Evolutionary conservation across 64 coral and sea anemone species (phyloP), one percentile per base, ranked within the genome.

Genomic region (Platygyra sinensis): DNA sequence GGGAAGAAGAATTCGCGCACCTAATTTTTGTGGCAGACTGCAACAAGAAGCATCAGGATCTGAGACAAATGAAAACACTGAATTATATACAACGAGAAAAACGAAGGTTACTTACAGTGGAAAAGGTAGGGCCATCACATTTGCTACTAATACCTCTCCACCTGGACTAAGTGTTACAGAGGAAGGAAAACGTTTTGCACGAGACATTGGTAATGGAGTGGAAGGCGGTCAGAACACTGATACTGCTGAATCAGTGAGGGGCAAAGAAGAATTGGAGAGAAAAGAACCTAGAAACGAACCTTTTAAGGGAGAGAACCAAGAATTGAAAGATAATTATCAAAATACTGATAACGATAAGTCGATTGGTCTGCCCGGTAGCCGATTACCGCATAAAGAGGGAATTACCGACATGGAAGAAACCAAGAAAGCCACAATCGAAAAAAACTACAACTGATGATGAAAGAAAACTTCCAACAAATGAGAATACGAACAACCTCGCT

Each of bases 161-260:
- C 83, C 83, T 27, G 83, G 83, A 51, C 83, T 86, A 2, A 8
- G 0, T 27, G 83, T 72, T 18, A 86, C 83, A 8, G 51, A 18
- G 6, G 83, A 72, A 19, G 65, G 83, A 3, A 51, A 52, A 73
- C 36, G 16, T 29, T 24, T 86, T 30, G 65, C 83, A 30, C 18
- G 29, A 82, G 0, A 64, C 8, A 0, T 13, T 22, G 10, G n/a
- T 4, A 14, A 24, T 6, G 3, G 4, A 30, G 27, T 39, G 7
- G 22, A 11, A 1, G 30, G 8, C 30, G 73, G 50, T 38, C 17
- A 8, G 63, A 24, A 5, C 24, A 67, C 19, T 25, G 7, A 25
- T 25, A 18, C 3, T 24, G 24, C 16, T 67, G 8, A 8, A 69
- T n/a, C 65, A 69, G n/a, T 27, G 5, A 27, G 8, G 20, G 25